phyloP scores from a whole-genome alignment of 2,888 invertebrate species.

The Amphimallon solstitiale region DNA sequence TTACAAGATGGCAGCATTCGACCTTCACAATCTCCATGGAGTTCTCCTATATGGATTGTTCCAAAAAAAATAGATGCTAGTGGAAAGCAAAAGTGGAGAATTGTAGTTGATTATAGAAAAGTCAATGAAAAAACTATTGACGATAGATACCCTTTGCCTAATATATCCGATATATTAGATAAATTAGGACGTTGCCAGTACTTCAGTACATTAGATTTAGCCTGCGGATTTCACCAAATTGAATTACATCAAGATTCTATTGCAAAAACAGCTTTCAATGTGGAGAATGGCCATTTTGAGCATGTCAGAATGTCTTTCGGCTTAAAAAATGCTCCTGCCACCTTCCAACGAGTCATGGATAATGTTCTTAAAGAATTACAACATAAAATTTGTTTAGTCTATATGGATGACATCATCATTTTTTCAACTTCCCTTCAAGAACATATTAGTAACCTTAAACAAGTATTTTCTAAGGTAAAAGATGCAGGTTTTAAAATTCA shows the following conservation, averaged over 20 bases:
- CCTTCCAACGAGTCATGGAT: conserved; percentile 48
- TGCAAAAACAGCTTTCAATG: conserved; percentile 52
- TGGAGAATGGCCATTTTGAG: conserved; percentile 49
- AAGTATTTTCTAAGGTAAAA: conserved; percentile 40
- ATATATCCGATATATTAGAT: conserved; percentile 52
- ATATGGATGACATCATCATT: conserved; percentile 47
- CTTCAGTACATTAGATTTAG: conserved; percentile 53
- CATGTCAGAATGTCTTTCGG: conserved; percentile 49
- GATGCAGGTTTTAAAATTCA: conserved; percentile 44
- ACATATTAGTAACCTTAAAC: conserved; percentile 37
- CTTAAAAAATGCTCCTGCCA: conserved; percentile 49
- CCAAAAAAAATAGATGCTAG: too few species aligned
- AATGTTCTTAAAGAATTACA: conserved; percentile 40
- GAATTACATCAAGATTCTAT: conserved; percentile 47
- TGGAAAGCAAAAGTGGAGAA: conserved; percentile 44
- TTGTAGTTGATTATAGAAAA: conserved; percentile 46
- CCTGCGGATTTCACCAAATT: conserved; percentile 54
- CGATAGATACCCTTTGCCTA: conserved; percentile 47
- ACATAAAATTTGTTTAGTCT: conserved; percentile 42
- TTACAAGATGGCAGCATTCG: conserved; percentile 45
- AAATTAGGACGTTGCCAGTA: conserved; percentile 52
- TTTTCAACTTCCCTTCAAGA: too few species aligned
- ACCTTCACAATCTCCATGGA: conserved; percentile 44
- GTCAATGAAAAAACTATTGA: conserved; percentile 51
- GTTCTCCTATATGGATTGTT: too few species aligned